Conservation (phyloP, 2,888 invertebrate genomes). For the Ophonus ardosiacus region DNA sequence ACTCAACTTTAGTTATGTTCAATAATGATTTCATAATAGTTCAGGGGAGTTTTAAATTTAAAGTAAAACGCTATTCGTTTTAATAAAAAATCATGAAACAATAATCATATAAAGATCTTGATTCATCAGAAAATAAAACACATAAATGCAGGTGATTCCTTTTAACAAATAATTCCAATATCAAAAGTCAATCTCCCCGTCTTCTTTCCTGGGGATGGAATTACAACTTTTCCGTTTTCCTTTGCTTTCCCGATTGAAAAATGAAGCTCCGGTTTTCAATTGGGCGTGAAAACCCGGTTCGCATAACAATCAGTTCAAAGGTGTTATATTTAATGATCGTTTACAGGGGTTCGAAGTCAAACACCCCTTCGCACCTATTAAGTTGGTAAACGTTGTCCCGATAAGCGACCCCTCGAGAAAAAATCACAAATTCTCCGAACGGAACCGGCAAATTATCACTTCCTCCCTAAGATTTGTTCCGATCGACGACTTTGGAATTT, state of each 20-base stretch:
- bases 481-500: conserved; percentile 42
- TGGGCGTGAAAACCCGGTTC: conserved; percentile 49
- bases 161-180: not conserved
- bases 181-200: not conserved
- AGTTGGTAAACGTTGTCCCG: conserved; percentile 54
- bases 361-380: conserved; percentile 60
- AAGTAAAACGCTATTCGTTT: too few relatives aligned
- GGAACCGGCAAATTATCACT: conserved; percentile 60
- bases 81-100: too few relatives aligned
- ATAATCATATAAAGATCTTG: too few relatives aligned
- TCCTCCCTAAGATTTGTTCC: conserved; percentile 27
- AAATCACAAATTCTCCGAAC: conserved; percentile 60
- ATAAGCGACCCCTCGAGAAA: conserved; percentile 53
- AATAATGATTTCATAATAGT: too few relatives aligned
- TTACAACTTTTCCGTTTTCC: not conserved
- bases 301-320: conserved; percentile 62
- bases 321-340: conserved; percentile 62
- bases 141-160: too few relatives aligned
- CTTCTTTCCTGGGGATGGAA: not conserved
- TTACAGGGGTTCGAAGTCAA: conserved; percentile 49
- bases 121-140: too few relatives aligned
- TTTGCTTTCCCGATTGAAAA: conserved; percentile 10
- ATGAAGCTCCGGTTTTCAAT: conserved; percentile 48
- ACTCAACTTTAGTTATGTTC: too few relatives aligned
- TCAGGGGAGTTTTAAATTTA: too few relatives aligned